Base-by-base conservation (phyloP, 2,797 vertebrate genomes). In the Etheostoma perlongum region DNA sequence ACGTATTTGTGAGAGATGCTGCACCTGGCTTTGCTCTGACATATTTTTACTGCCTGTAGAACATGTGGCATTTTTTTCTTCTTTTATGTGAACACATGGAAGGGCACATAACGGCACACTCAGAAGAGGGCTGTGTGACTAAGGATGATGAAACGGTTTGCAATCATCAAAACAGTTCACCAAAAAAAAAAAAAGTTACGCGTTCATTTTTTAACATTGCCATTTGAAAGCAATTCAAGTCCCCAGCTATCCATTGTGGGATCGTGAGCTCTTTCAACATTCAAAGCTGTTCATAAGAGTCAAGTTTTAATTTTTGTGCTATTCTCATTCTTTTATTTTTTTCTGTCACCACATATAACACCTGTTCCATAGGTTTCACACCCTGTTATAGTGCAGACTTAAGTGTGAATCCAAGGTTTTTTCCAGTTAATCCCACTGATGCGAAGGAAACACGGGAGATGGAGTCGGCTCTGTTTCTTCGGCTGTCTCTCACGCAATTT, bases 21-120 rank as follows among this genome's bases (percentile, higher is more conserved):
- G 62, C 82, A 76, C 59, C 67, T 64, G 27, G 72, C 72, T 86
- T 82, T 84, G 65, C 66, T 87, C 72, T 36, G 77, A 61, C 74
- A 58, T 75, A 78, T 61, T 69, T 82, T 81, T 74, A 68, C 40
- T 59, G 67, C 59, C 55, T 78, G 61, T 46, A 33, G 33, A 85
- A 72, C 78, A 72, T 63, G 62, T 2, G 27, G 52, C 65, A 72
- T 78, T 58, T 47, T 64, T 76, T 33, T 64, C 71, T 33, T 67
- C 71, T 13, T 23, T 66, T 44, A 25, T 76, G 44, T 81, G 57
- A 64, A 55, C 21, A 23, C 21, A 23, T 36, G 54, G 52, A 70
- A 63, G 60, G 33, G 54, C 54, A 78, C 59, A 46, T 67, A 55
- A 55, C 58, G 11, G 46, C 16, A 52, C 54, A 60, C 64, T 42